Evolutionary conservation across 2,888 invertebrate species (phyloP), one percentile per base, ranked within the genome.

Genomic region (Catocala fraxini): DNA sequence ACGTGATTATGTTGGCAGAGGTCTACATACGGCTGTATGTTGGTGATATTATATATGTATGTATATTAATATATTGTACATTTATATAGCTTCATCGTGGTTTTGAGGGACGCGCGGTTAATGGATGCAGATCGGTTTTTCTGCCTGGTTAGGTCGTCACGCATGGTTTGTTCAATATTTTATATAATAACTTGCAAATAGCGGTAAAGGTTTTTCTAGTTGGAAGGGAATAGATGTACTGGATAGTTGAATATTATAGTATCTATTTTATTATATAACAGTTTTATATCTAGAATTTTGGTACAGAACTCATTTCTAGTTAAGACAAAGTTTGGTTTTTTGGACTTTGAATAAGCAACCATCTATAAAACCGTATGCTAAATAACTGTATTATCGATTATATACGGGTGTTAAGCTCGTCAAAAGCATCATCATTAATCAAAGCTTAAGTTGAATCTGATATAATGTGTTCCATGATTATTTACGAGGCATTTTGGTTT

Each of bases 1-100:
- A 81, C 78, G 79, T 82, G 81, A 88, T 87, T 87, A 85, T 77
- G 78, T 84, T 84, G 82, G 84, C 84, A 83, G 72, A 59, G 65
- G 52, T 51, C 70, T 64, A 59, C 52, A 51, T 53, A 58, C 13
- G n/a, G 48, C 46, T 51, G 45, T 58, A 34, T 61, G 55, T 56
- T 15, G 39, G 39, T 39, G 39, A 52, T 53, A 49, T 43, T 25
- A 35, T 42, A 10, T 48, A 48, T 25, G 10, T 57, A 54, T 57
- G 10, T 45, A n/a, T 25, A 13, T 13, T 48, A 34, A 25, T 33
- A 25, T 48, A 15, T 15, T 9, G 10, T 34, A 39, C 35, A 39
- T 48, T n/a, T 54, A 15, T 51, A 53, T 12, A 54, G 48, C 15
- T 47, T 46, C 39, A n/a, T 49, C 42, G 63, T n/a, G 58, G 57